phyloP scores from a whole-genome alignment of 2,113 vertebrate genomes.

The Apaloderma vittatum region DNA sequence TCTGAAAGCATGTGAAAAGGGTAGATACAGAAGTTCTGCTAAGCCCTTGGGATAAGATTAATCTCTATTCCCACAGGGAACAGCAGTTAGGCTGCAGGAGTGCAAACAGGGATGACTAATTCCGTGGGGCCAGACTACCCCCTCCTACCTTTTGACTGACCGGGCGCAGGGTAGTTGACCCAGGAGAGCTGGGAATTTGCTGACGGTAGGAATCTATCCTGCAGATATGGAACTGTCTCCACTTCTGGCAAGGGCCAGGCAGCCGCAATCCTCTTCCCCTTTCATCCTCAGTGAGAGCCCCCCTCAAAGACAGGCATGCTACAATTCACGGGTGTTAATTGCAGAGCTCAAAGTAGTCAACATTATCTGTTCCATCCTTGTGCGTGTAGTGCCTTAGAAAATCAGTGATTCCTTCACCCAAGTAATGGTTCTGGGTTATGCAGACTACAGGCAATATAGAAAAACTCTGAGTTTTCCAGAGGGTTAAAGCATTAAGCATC shows the following conservation, averaged over 20 bases:
- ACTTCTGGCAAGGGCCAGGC: neutral
- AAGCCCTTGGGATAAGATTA: slow-evolving; percentile 5
- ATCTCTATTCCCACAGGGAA: neutral
- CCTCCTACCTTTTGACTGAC: neutral
- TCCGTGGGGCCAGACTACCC: neutral
- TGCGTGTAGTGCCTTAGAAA: neutral
- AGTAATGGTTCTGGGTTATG: neutral
- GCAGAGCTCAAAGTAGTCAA: neutral
- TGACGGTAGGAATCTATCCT: neutral
- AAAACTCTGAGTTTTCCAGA: neutral
- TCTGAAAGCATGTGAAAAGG: slow-evolving; percentile 33
- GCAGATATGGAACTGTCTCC: neutral
- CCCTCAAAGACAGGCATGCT: neutral
- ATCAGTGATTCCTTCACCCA: neutral
- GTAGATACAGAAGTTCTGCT: slow-evolving; percentile 17
- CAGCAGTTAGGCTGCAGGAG: neutral
- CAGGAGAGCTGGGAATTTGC: slow-evolving; percentile 2
- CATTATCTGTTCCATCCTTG: neutral
- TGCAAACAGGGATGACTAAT: neutral
- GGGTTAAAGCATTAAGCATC: neutral
- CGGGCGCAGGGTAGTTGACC: rapidly evolving
- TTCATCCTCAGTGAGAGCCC: neutral
- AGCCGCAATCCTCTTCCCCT: neutral
- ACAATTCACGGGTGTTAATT: neutral
- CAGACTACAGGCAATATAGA: neutral